Conservation (phyloP, 1,140 invertebrate genomes). For the Notospermus geniculatus region DNA sequence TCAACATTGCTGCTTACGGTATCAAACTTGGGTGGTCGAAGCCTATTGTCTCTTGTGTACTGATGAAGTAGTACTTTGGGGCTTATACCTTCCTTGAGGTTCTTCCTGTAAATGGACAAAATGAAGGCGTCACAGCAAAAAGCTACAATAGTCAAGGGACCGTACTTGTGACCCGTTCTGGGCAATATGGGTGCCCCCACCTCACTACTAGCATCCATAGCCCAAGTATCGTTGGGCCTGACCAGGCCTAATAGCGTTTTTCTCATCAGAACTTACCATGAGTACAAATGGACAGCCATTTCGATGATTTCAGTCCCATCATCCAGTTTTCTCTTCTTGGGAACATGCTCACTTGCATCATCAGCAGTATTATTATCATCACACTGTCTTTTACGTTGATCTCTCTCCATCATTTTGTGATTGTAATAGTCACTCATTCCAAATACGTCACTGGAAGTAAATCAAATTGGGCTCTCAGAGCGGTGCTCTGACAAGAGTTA, state of each 20-base stretch:
- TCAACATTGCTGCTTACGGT: constrained; percentile 66
- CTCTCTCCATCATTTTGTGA: constrained; percentile 30
- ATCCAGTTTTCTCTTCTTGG: constrained; percentile 57
- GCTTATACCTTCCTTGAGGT: constrained; percentile 67
- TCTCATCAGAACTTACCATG: constrained; percentile 62
- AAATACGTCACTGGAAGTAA: constrained; percentile 81
- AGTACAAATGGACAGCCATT: constrained; percentile 56
- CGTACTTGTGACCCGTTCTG: too few relatives aligned
- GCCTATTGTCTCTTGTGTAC: constrained; percentile 67
- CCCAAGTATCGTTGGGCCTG: too few relatives aligned
- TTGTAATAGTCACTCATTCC: constrained; percentile 75
- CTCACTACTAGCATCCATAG: too few relatives aligned
- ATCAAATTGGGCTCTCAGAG: too few relatives aligned
- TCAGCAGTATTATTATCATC: constrained; percentile 66
- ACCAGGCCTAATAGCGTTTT: too few relatives aligned
- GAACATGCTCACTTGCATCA: constrained; percentile 61
- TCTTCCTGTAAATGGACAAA: constrained; percentile 73
- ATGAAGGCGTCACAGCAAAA: too few relatives aligned
- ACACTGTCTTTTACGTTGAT: constrained; percentile 60
- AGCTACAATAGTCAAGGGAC: too few relatives aligned
- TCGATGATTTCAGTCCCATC: constrained; percentile 46
- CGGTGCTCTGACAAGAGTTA: too few relatives aligned
- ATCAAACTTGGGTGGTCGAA: constrained; percentile 69
- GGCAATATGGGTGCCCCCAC: too few relatives aligned
- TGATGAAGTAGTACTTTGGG: constrained; percentile 77